These are phyloP conservation scores for Pristionchus arcanus DNA, from an alignment of 2,888 invertebrate species.

Conservation along the genomic window DNA sequence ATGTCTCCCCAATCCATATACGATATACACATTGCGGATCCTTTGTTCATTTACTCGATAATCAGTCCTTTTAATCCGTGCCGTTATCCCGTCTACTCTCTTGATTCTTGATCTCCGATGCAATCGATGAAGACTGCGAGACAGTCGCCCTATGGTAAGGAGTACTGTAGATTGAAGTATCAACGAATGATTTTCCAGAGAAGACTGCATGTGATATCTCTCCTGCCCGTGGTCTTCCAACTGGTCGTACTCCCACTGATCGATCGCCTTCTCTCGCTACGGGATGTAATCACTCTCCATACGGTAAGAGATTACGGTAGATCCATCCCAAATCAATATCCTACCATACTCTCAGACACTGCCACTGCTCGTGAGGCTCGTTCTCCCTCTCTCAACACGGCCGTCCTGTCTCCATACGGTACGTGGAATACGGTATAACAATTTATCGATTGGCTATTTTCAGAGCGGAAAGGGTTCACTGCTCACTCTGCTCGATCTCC, in stretches of 20 bases:
- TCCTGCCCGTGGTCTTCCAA: background rate
- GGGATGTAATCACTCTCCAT: background rate
- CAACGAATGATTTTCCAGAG: background rate
- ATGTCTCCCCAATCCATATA: no score
- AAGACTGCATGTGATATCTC: background rate
- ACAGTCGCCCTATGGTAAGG: background rate
- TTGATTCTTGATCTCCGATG: background rate
- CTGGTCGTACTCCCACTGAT: background rate
- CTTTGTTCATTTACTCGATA: no score
- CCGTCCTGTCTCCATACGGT: conserved; percentile 1
- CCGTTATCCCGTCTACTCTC: no score
- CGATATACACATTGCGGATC: no score
- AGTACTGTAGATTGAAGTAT: background rate
- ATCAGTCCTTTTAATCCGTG: no score
- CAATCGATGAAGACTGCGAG: conserved; percentile 30
- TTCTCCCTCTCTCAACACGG: conserved; percentile 20
- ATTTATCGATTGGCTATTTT: background rate
- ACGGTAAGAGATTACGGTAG: conserved; percentile 10
- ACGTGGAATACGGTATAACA: background rate
- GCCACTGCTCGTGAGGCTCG: background rate
- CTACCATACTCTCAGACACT: background rate
- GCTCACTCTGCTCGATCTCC: background rate
- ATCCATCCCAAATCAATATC: background rate
- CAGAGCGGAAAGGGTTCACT: conserved; percentile 14
- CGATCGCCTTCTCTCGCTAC: background rate